Percentiles rank a stretch among this genome's conserved stretches.
phyloP scores from a whole-genome alignment of 2,797 vertebrate genomes.

The Vultur gryphus region DNA sequence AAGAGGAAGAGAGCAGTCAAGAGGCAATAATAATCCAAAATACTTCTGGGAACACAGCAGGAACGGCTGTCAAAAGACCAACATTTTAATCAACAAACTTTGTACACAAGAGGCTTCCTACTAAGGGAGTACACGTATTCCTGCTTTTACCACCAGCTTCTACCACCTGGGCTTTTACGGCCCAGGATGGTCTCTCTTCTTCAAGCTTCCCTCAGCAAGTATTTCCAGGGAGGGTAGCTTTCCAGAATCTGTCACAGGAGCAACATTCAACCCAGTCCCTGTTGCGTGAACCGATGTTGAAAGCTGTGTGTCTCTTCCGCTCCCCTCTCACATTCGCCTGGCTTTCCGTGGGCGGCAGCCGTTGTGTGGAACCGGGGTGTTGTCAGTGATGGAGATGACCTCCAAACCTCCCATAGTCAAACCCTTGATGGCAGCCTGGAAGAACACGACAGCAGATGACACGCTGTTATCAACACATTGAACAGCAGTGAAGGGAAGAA shows the following conservation, averaged over 20 bases:
- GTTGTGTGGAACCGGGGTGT: slow-evolving; percentile 94
- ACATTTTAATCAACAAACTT: slow-evolving; percentile 46
- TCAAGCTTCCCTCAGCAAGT: not conserved
- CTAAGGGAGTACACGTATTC: not conserved
- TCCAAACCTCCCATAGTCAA: slow-evolving; percentile 91
- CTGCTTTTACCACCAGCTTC: not conserved
- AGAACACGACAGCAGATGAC: not conserved
- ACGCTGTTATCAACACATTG: fast-evolving
- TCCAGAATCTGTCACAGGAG: not conserved
- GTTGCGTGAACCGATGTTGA: not conserved
- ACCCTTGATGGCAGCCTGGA: slow-evolving; percentile 91
- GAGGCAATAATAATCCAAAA: slow-evolving; percentile 1
- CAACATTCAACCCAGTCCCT: not conserved
- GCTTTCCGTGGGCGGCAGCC: slow-evolving; percentile 94
- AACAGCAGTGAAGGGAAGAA: not conserved
- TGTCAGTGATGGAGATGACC: slow-evolving; percentile 94
- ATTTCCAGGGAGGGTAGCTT: not conserved
- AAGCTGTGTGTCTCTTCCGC: not conserved
- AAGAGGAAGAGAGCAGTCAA: not conserved
- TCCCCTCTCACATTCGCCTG: slow-evolving; percentile 73
- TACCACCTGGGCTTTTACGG: not conserved
- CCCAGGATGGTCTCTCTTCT: not conserved
- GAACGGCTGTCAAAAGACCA: not conserved
- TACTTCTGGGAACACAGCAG: not conserved
- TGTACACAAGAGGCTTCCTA: slow-evolving; percentile 9